A percentile compares a stretch with the other conserved stretches of the same genome.
Conservation (phyloP, 2,888 invertebrate species). For the Pocota personata region DNA sequence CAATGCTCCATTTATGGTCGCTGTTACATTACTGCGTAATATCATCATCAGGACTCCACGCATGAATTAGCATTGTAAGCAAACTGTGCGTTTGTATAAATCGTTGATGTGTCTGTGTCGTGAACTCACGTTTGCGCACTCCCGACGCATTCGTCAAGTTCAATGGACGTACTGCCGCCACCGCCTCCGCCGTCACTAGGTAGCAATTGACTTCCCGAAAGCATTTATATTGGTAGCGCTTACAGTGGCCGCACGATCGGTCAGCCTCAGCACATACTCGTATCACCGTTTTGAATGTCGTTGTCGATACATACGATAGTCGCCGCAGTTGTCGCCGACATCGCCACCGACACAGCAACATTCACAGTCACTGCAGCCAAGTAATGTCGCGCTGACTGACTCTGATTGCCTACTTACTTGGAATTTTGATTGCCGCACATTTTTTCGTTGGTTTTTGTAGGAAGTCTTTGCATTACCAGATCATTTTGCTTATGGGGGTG, state of each 20-base stretch:
- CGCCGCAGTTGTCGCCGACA: slow-evolving; percentile 40
- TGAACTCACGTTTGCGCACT: slow-evolving; percentile 19
- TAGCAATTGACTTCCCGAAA: slow-evolving; percentile 15
- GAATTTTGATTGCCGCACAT: slow-evolving; percentile 54
- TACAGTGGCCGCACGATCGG: slow-evolving; percentile 41
- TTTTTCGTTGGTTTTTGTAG: slow-evolving; percentile 34
- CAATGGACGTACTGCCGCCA: slow-evolving; percentile 40
- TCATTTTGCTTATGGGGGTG: slow-evolving; percentile 12
- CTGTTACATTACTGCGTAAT: slow-evolving; percentile 16
- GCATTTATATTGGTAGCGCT: slow-evolving; percentile 4
- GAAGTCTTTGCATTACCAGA: slow-evolving; percentile 28
- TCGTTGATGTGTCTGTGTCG: slow-evolving; percentile 6
- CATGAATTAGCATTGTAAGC: slow-evolving; percentile 11
- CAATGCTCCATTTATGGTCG: slow-evolving; percentile 40
- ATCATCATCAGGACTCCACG: slow-evolving; percentile 30
- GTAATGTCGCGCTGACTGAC: slow-evolving; percentile 51
- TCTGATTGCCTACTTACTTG: slow-evolving; percentile 52
- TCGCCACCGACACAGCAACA: slow-evolving; percentile 41
- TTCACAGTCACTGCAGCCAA: slow-evolving; percentile 59
- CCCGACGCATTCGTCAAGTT: slow-evolving; percentile 46
- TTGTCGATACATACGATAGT: slow-evolving; percentile 31
- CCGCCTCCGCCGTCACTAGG: not conserved
- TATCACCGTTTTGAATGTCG: slow-evolving; percentile 11
- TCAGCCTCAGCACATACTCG: slow-evolving; percentile 35
- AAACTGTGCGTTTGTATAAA: slow-evolving; percentile 22